phyloP scores from a whole-genome alignment of 1,140 invertebrate species.

The Drosophila nasuta region DNA sequence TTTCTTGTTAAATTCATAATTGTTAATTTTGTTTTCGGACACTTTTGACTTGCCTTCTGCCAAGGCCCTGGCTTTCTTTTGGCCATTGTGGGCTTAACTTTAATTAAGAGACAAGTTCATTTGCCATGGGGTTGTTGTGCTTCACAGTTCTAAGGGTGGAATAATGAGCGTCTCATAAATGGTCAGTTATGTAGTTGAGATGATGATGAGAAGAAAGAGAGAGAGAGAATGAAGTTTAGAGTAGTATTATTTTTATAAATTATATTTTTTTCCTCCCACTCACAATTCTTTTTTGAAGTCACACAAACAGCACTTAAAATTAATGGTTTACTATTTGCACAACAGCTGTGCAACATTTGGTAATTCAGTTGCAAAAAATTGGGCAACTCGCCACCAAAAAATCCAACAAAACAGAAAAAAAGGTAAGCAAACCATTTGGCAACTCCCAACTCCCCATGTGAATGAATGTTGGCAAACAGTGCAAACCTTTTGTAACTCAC shows the following conservation, averaged over 20 bases:
- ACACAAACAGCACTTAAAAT: constrained; percentile 70
- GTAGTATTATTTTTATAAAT: too few species aligned
- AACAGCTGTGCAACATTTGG: constrained; percentile 72
- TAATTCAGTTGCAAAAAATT: constrained; percentile 26
- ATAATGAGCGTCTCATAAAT: not conserved
- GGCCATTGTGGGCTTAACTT: constrained; percentile 74
- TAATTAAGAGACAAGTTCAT: constrained; percentile 79
- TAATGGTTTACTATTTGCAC: constrained; percentile 76
- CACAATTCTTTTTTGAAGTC: not conserved
- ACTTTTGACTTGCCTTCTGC: constrained; percentile 44
- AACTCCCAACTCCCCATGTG: constrained; percentile 38
- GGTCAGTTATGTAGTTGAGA: constrained; percentile 4
- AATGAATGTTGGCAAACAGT: constrained; percentile 79
- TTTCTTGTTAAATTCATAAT: constrained; percentile 84
- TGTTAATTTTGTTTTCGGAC: constrained; percentile 76
- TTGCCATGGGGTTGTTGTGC: constrained; percentile 27
- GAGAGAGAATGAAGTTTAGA: not conserved
- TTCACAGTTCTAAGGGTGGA: constrained; percentile 17
- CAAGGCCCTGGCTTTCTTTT: constrained; percentile 26
- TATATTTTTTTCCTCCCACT: too few species aligned
- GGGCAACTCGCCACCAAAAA: constrained; percentile 10
- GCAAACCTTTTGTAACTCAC: constrained; percentile 73
- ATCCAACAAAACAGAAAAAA: constrained; percentile 3
- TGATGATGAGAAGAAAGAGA: not conserved
- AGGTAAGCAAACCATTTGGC: constrained; percentile 44